Base-by-base conservation (phyloP, 2,888 invertebrate species). In the Lycaena phlaeas region DNA sequence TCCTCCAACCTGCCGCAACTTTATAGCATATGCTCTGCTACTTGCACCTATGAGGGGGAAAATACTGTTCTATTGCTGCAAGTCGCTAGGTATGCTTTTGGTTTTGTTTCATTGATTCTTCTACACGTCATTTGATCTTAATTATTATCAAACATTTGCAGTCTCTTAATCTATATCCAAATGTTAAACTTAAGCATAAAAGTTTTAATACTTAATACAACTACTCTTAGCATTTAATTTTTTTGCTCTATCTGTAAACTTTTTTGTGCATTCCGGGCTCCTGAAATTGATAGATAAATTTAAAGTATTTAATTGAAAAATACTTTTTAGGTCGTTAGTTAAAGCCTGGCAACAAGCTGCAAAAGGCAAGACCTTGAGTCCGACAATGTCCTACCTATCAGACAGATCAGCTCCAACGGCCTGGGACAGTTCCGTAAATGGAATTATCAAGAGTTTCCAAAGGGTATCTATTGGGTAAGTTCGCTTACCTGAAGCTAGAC, bases 21-120 rank as follows among this genome's bases (percentile, higher is more conserved):
- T 2, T 97, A 96, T 56, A 92, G 92, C 2, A 76, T 92, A 46
- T 88, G 90, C 9, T 94, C 95, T 0, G 96, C 97, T 1, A 91
- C 93, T 22, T 92, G 92, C 60, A 98, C 97, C 0, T 98, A 97
- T 55, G 98, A 98, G 74, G 98, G 98, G 4, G 98, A 98, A 76
- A 97, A 97, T 63, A 97, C 97, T 0, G 97, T 98, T 2, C 85
- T 98, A 61, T 81, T 94, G 47, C 77, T 98, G 22, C 98, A 98
- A 76, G 93, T 95, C 9, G 96, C 97, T 0, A 87, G 92, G 87
- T 48, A 28, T 27, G 30, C n/a, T n/a, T n/a, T n/a, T n/a, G n/a
- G n/a, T n/a, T n/a, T n/a, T n/a, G n/a, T n/a, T n/a, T n/a, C n/a
- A n/a, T n/a, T n/a, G n/a, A n/a, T 22, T 17, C 3, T 12, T 30